Base-by-base conservation (phyloP, 2,888 invertebrate genomes). In the Perdita meconis region DNA sequence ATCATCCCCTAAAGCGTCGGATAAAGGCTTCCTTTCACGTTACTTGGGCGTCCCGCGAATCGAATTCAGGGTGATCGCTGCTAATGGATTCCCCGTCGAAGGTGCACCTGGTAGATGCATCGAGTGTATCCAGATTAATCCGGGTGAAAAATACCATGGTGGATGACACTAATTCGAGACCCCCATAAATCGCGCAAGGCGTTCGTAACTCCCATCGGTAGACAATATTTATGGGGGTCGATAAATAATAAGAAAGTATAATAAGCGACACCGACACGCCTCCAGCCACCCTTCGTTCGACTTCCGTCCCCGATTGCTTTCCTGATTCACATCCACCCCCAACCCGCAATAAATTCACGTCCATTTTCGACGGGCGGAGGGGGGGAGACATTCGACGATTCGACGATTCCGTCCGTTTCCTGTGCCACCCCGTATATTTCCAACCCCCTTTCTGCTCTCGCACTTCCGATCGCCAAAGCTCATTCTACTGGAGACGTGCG, bases 211-310 rank as follows among this genome's bases (percentile, higher is more conserved):
- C 40, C 40, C 56, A 42, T 44, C 57, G 36, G 51, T n/a, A 38
- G 1, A 2, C 30, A 47, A 10, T 84, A 81, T 84, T 84, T 84
- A 84, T 73, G 73, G 66, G n/a, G 26, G 59, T 68, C 82, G 70
- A 84, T 84, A 84, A 84, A 84, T 84, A 84, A 84, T 82, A 82
- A 78, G 83, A 84, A 84, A 84, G 77, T 80, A 84, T 84, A 84
- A 84, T 84, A 84, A 84, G 80, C 72, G 72, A 70, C 79, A 57
- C 53, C 55, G 69, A 63, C 71, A 64, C 61, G 77, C 63, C 64
- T 42, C 44, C 56, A 12, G 38, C 36, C 50, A 56, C 16, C 53
- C 47, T 34, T 63, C 59, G 34, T 38, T 68, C 50, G 30, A 53
- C 63, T 47, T 51, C 69, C 50, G 44, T 70, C 68, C 56, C 30